Evolutionary conservation across 2,888 invertebrate species (phyloP), one percentile per base, ranked within the genome.

Genomic region (Ectropis crepuscularia): DNA sequence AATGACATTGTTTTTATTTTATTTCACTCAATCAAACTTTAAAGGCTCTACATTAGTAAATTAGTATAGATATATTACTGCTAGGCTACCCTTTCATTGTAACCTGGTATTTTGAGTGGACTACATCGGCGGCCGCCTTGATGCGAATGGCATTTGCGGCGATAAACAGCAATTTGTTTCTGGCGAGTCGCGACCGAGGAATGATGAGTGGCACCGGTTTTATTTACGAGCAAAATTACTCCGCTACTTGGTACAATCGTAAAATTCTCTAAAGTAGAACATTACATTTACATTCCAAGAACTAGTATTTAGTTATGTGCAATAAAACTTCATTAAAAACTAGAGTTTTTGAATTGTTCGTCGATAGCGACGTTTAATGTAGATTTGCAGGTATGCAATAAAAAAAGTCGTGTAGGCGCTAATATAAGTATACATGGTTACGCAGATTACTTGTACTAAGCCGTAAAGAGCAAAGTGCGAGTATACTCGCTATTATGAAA

Each of bases 271-370:
- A 45, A 68, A 63, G 11, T 70, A 63, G 53, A 65, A 67, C 64
- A 74, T 70, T 68, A 71, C 69, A 64, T 66, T 66, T 55, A 61
- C 69, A 70, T 73, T 67, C 65, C 54, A 58, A 53, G 48, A 58
- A 67, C 59, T 61, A 68, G 50, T 68, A 71, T 64, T 72, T 60
- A 67, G 45, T 63, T 65, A 65, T 43, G 38, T 51, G 64, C 54
- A 69, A 63, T 75, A 68, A 69, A 74, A 71, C 55, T 45, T 53
- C 61, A 69, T 68, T 60, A 67, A 68, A 68, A 55, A 39, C 61
- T 65, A 7, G 53, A 37, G 12, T 53, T 53, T 57, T 63, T 48
- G 49, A 58, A 53, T 63, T 50, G 46, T 54, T 54, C 6, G 11
- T 36, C 47, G 10, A 47, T 41, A 53, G 16, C 36, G 0, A 39